These are phyloP conservation scores for Vimba vimba DNA, from an alignment of 2,113 vertebrate species.

Conservation along the genomic window DNA sequence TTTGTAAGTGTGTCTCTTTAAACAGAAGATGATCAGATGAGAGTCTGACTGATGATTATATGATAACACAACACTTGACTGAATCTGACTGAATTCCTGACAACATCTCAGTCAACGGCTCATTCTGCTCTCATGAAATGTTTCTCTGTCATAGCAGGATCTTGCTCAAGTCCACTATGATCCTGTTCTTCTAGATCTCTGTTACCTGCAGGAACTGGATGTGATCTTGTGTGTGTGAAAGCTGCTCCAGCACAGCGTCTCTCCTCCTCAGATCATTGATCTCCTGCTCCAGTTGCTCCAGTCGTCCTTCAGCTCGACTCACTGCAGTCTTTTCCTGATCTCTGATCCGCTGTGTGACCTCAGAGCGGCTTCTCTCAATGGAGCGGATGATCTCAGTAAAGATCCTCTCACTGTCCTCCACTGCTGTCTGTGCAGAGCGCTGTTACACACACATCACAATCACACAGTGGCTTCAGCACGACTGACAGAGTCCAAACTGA, in stretches of 20 bases:
- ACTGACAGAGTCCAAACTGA: no score
- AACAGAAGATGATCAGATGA: no score
- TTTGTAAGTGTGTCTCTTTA: no score
- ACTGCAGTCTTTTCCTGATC: constrained; percentile 24
- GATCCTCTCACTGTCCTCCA: constrained; percentile 52
- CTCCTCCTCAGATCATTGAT: constrained; percentile 52
- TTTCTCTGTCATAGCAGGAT: no score
- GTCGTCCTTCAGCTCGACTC: constrained; percentile 30
- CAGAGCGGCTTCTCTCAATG: constrained; percentile 48
- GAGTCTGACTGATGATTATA: no score
- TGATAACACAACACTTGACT: no score
- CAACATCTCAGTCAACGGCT: no score
- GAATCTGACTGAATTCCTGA: no score
- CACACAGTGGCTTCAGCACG: no score
- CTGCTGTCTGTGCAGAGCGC: constrained; percentile 46
- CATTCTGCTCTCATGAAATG: no score
- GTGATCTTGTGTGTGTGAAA: constrained; percentile 49
- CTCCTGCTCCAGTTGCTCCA: constrained; percentile 43
- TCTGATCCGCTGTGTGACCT: constrained; percentile 48
- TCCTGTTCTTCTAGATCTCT: background rate
- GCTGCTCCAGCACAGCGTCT: constrained; percentile 51
- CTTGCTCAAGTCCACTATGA: no score
- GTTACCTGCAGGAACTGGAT: constrained; percentile 52
- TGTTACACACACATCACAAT: constrained; percentile 15
- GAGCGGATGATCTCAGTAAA: constrained; percentile 52